Evolutionary conservation across 2,113 vertebrate genomes (phyloP).

Genomic region (cattle (Bos taurus)): ARS-UCD2.0 NC_037348.1:56628501-56629000

Average conservation of each 20-base stretch:
- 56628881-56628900: neutral
- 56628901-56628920: neutral
- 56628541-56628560: neutral
- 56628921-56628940: neutral
- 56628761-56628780: neutral
- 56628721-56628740: neutral
- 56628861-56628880: neutral
- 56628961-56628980: neutral
- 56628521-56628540: neutral
- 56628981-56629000: neutral
- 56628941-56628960: neutral
- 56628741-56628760: neutral
- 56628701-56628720: neutral
- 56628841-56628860: neutral
- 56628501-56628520: neutral
- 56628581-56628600: neutral
- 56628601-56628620: too few relatives aligned
- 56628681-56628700: neutral
- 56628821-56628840: neutral
- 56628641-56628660: neutral
- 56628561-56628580: neutral
- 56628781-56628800: neutral
- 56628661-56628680: neutral
- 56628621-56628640: neutral
- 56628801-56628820: neutral